A percentile compares a stretch with the other conserved stretches of the same genome.
phyloP scores from a whole-genome alignment of 2,113 vertebrate species.

The Catharus fuscescens region DNA sequence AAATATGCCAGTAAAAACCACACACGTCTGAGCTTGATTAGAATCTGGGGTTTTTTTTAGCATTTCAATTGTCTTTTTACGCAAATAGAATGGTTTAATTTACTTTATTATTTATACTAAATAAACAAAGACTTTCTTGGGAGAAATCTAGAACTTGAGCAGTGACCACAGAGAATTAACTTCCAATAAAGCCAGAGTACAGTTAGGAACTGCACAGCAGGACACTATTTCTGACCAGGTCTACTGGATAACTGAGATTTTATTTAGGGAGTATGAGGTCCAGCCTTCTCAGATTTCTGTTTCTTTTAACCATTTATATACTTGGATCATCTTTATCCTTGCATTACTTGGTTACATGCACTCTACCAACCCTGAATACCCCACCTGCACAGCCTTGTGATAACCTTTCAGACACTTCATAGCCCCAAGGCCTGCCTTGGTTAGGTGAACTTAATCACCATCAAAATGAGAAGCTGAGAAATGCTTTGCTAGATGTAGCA shows the following conservation, averaged over 20 bases:
- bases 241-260: neutral
- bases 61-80: neutral
- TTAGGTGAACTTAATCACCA: neutral
- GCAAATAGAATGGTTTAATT: neutral
- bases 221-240: neutral
- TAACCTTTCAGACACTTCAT: neutral
- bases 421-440: neutral
- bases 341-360: neutral
- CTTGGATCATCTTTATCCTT: neutral
- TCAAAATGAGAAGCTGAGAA: neutral
- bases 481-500: neutral
- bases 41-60: neutral
- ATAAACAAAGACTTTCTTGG: neutral
- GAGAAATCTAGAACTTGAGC: neutral
- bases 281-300: neutral
- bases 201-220: neutral
- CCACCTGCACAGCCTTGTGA: neutral
- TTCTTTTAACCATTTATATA: neutral
- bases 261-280: neutral
- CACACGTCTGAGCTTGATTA: neutral
- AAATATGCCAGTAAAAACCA: neutral
- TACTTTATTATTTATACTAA: neutral
- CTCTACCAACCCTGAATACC: neutral
- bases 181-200: neutral
- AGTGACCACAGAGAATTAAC: neutral